phyloP scores from a whole-genome alignment of 2,113 vertebrate species.

The Lycaon pictus region DNA sequence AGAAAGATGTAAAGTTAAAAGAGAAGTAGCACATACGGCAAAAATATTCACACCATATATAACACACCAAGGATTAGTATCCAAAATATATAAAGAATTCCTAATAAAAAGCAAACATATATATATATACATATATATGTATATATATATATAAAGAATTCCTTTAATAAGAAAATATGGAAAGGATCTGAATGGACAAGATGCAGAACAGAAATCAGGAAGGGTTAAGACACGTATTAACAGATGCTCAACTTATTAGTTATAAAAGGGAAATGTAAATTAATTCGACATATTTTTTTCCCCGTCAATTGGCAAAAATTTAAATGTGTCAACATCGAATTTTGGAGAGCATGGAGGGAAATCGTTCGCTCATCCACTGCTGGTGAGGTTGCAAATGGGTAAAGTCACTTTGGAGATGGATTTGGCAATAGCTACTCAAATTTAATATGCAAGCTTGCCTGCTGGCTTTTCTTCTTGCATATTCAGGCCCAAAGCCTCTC shows the following conservation, averaged over 20 bases:
- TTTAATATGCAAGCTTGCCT: background rate
- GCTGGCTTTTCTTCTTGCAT: background rate
- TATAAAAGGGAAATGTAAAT: background rate
- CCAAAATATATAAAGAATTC: background rate
- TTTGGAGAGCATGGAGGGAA: background rate
- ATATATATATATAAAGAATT: background rate
- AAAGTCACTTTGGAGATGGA: background rate
- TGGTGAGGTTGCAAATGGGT: background rate
- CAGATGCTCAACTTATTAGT: slow-evolving; percentile 38
- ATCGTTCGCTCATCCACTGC: background rate
- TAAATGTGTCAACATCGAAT: background rate
- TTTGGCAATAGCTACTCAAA: background rate
- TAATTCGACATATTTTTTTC: background rate
- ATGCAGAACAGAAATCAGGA: background rate
- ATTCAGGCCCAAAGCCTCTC: background rate
- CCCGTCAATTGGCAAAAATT: background rate
- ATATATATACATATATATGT: no score
- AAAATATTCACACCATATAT: background rate
- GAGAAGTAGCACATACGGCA: background rate
- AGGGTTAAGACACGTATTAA: background rate
- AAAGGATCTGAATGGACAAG: background rate
- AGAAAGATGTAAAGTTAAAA: background rate
- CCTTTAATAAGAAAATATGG: background rate
- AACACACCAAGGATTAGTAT: background rate
- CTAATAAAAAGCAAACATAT: background rate